Conservation (phyloP, 2,113 vertebrate genomes). For the Scomber colias region DNA sequence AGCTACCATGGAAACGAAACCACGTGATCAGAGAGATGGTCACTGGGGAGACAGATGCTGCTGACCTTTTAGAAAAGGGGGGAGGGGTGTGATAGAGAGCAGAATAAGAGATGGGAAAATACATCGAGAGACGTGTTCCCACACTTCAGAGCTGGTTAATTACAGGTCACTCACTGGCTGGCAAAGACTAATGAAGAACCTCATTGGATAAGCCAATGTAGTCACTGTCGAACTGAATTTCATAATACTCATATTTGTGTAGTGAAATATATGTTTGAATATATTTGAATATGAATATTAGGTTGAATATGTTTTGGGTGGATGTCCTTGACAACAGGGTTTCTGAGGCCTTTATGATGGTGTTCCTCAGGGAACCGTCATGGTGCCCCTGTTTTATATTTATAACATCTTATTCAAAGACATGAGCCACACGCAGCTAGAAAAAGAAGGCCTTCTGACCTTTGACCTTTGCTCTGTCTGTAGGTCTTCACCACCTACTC, state of each 20-base stretch:
- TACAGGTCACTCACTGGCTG: background rate
- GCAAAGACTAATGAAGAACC: background rate
- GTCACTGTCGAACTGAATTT: too few species aligned
- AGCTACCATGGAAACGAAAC: slow-evolving; percentile 56
- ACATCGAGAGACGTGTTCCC: background rate
- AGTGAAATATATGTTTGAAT: too few species aligned
- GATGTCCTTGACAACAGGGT: too few species aligned
- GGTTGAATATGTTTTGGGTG: too few species aligned
- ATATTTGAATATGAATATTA: too few species aligned
- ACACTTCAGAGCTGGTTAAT: background rate
- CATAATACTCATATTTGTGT: too few species aligned
- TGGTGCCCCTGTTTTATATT: too few species aligned
- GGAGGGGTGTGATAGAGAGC: slow-evolving; percentile 5
- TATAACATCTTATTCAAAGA: background rate
- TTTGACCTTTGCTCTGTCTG: slow-evolving; percentile 8
- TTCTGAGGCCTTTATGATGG: too few species aligned
- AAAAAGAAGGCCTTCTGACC: background rate
- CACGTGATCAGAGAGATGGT: slow-evolving; percentile 62
- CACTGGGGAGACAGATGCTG: slow-evolving; percentile 64
- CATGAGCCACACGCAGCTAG: background rate
- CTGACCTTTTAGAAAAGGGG: slow-evolving; percentile 56
- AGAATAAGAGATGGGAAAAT: background rate
- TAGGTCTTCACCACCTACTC: slow-evolving; percentile 98
- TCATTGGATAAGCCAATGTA: too few species aligned
- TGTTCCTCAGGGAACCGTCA: too few species aligned